Evolutionary conservation across 2,797 vertebrate species (phyloP).

Genomic region (Enteromius viviparus): DNA sequence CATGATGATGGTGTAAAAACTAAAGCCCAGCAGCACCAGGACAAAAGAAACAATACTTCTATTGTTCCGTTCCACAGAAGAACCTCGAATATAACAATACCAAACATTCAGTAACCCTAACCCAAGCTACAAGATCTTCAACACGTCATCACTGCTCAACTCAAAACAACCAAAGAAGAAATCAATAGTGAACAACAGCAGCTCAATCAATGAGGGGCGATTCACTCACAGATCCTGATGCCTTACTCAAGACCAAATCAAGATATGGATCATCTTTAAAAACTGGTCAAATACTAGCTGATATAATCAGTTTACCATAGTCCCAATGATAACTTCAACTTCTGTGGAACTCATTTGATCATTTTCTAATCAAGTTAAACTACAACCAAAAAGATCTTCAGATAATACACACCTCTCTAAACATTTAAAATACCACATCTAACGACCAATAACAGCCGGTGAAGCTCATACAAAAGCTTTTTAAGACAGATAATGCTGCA

Average conservation of each 20-base stretch:
- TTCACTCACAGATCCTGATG: not conserved
- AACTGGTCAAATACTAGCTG: not conserved
- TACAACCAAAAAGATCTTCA: not conserved
- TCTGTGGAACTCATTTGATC: not conserved
- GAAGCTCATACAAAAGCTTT: not conserved
- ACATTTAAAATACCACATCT: not conserved
- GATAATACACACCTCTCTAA: not conserved
- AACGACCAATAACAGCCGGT: not conserved
- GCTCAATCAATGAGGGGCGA: not conserved
- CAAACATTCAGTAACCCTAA: not conserved
- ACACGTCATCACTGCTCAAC: not conserved
- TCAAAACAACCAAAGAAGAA: not conserved
- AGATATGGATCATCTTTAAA: not conserved
- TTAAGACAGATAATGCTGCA: not conserved
- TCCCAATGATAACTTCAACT: not conserved
- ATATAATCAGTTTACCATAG: not conserved
- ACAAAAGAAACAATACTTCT: constrained; percentile 6
- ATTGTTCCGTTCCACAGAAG: not conserved
- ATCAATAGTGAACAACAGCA: not conserved
- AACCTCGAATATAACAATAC: not conserved
- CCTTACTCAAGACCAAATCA: not conserved
- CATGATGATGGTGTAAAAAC: not conserved
- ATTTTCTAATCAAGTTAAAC: not conserved
- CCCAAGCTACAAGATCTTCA: not conserved
- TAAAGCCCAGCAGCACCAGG: constrained; percentile 3